phyloP scores from a whole-genome alignment of 2,888 invertebrate species.

The Rutpela maculata region DNA sequence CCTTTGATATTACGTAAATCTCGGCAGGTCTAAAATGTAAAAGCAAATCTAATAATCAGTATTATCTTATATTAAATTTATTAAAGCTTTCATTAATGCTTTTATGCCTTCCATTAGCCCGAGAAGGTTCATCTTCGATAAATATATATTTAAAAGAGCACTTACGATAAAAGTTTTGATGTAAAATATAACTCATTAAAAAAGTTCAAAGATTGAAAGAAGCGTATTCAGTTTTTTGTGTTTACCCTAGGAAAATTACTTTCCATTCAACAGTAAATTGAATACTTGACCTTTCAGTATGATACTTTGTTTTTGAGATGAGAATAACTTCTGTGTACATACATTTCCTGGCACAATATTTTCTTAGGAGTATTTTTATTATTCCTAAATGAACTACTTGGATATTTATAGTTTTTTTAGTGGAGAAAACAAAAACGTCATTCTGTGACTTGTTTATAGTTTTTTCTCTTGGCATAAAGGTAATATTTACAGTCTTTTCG shows the following conservation, averaged over 20 bases:
- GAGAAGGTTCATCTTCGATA: background rate
- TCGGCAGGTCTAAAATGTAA: background rate
- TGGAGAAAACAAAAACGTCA: background rate
- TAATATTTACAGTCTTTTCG: constrained; percentile 10
- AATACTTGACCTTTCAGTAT: background rate
- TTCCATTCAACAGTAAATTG: constrained; percentile 3
- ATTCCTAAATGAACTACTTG: constrained; percentile 16
- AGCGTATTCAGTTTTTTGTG: background rate
- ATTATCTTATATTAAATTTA: constrained; percentile 7
- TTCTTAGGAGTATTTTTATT: background rate
- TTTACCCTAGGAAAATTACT: constrained; percentile 13
- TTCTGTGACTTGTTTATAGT: constrained; percentile 14
- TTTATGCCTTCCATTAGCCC: constrained; percentile 15
- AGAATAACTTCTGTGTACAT: constrained; percentile 7
- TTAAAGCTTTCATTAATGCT: constrained; percentile 4
- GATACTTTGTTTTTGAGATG: background rate
- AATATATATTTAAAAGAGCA: background rate
- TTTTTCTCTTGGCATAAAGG: background rate
- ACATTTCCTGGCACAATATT: background rate
- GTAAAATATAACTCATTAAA: constrained; percentile 8
- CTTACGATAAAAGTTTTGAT: background rate
- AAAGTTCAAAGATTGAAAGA: background rate
- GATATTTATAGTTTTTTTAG: constrained; percentile 30
- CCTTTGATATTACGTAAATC: constrained; percentile 1
- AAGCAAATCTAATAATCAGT: background rate